These are phyloP conservation scores for Troilus luridus DNA, from an alignment of 2,888 invertebrate genomes.

Conservation along the genomic window DNA sequence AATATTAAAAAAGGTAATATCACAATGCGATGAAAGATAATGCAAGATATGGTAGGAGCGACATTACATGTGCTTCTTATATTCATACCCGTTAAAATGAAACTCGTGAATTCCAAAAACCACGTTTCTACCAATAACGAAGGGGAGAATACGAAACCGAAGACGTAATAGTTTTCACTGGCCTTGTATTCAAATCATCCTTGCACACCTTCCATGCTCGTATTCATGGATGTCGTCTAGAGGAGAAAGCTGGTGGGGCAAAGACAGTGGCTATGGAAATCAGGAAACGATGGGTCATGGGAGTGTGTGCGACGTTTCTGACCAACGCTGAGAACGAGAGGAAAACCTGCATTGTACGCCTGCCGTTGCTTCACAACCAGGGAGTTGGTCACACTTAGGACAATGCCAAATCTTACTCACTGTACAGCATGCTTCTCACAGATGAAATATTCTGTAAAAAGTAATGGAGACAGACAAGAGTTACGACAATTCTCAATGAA, in stretches of 20 bases:
- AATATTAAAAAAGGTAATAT: too few relatives aligned
- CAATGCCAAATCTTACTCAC: not conserved
- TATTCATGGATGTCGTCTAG: not conserved
- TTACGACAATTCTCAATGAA: not conserved
- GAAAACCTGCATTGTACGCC: not conserved
- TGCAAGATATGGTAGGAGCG: not conserved
- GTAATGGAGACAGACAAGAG: not conserved
- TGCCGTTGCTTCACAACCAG: not conserved
- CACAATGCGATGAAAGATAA: not conserved
- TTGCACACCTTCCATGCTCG: not conserved
- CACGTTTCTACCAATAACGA: not conserved
- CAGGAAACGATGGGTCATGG: constrained; percentile 18
- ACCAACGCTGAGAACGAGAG: constrained; percentile 31
- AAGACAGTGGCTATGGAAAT: constrained; percentile 14
- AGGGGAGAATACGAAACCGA: not conserved
- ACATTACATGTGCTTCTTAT: not conserved
- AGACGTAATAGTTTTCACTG: constrained; percentile 10
- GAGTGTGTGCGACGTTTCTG: constrained; percentile 9
- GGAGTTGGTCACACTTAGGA: not conserved
- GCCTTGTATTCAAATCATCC: not conserved
- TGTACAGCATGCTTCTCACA: not conserved
- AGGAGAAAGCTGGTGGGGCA: not conserved
- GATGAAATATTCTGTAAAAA: not conserved
- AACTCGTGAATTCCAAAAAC: not conserved
- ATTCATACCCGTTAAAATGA: not conserved